Evolutionary conservation across 1,140 invertebrate species (phyloP), one percentile per base, ranked within the genome.

Genomic region (Hetaerina americana): DNA sequence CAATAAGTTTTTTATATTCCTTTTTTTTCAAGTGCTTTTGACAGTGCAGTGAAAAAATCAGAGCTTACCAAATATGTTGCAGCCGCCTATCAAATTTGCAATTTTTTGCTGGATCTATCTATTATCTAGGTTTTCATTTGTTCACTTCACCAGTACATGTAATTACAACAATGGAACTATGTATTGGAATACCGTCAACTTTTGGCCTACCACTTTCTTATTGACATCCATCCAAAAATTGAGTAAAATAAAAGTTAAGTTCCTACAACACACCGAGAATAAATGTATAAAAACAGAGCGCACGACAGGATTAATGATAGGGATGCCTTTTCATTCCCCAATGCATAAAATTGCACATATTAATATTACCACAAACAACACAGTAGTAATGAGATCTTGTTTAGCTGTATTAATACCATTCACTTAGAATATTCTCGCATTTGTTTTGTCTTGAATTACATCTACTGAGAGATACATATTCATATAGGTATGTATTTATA

Each of bases 251-350:
- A 57, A 57, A 57, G n/a, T n/a, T n/a, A 18, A 26, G 26, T 27
- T 27, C 26, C 68, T 69, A 69, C 26, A 69, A 27, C 68, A 69
- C 68, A 69, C 68, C 68, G 28, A 69, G 68, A 69, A 69, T 27
- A 27, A 69, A 69, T 69, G 68, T 69, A 69, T 69, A 69, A 69
- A 68, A 69, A 69, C 22, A n/a, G 68, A 28, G 68, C 28, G 28
- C 28, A 69, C 26, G 28, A 69, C 68, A 69, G 26, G 28, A 28
- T 69, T 69, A 69, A 22, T 69, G 15, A 57, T 57, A 18, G 40
- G 40, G 40, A 57, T 57, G 15, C 40, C 2, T 10, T 57, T 57
- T 57, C 40, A 57, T 57, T 57, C 22, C 40, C 40, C 40, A 57
- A 57, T 57, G 22, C 40, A 57, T 57, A 57, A 57, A n/a, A 57